Percentiles rank a stretch among this genome's conserved stretches.
phyloP scores from a whole-genome alignment of 1,140 invertebrate species.

The Helicoverpa armigera region DNA sequence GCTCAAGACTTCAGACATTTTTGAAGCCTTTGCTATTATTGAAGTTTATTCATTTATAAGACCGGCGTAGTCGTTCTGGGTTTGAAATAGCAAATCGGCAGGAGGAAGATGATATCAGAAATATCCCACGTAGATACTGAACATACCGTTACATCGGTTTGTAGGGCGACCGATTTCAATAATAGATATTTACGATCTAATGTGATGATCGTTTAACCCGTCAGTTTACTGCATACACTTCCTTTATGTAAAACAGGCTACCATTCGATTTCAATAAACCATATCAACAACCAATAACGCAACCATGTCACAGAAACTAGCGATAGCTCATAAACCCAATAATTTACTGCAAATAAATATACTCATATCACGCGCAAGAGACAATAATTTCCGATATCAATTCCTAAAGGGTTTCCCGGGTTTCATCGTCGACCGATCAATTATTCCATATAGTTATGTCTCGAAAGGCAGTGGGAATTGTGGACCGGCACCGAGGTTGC shows the following conservation, averaged over 20 bases:
- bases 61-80: no score
- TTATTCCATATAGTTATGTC: constrained; percentile 75
- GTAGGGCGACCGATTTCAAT: constrained; percentile 9
- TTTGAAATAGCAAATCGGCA: no score
- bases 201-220: constrained; percentile 13
- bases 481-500: constrained; percentile 42
- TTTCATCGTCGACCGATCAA: constrained; percentile 61
- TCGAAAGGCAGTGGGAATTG: constrained; percentile 56
- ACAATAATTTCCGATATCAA: constrained; percentile 53
- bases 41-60: no score
- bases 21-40: no score
- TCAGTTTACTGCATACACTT: constrained; percentile 1
- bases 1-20: no score
- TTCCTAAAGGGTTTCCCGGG: constrained; percentile 54
- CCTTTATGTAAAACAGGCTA: constrained; percentile 12
- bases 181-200: constrained; percentile 32
- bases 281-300: constrained; percentile 10
- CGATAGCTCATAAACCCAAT: constrained; percentile 36
- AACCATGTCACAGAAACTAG: not conserved
- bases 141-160: constrained; percentile 20
- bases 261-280: constrained; percentile 18
- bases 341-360: constrained; percentile 50
- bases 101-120: no score
- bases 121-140: not conserved
- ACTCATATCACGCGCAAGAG: constrained; percentile 41